Conservation (phyloP, 2,888 invertebrate species). For the Stenurella melanura region DNA sequence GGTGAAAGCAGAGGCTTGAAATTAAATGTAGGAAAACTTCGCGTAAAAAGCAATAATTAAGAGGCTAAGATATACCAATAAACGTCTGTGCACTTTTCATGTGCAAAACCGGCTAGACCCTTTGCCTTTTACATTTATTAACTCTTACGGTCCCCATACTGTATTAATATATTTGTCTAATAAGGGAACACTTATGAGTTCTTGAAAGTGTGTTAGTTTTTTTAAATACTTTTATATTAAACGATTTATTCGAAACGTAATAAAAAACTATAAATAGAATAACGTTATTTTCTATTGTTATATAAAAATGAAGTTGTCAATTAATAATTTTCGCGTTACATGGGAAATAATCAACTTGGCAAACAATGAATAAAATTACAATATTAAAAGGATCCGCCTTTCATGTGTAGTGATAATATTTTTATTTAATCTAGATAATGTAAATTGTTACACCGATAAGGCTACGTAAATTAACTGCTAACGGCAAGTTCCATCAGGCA, state of each 20-base stretch:
- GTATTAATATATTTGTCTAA: no score
- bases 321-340: background rate
- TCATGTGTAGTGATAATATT: conserved; percentile 23
- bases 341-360: background rate
- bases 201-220: no score
- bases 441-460: background rate
- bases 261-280: background rate
- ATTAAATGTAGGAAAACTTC: no score
- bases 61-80: no score
- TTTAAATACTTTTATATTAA: no score
- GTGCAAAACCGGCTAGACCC: no score
- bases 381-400: conserved; percentile 14
- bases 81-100: no score
- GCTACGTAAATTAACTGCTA: conserved; percentile 10
- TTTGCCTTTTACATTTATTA: no score
- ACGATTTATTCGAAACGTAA: background rate
- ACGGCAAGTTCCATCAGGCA: background rate
- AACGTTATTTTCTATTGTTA: background rate
- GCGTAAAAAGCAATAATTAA: no score
- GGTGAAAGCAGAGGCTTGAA: no score
- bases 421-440: conserved; percentile 10
- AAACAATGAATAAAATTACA: conserved; percentile 11
- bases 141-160: no score
- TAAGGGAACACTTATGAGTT: no score
- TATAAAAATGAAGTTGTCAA: conserved; percentile 2